A percentile compares a stretch with the other conserved stretches of the same genome.
phyloP scores from a whole-genome alignment of 2,888 invertebrate genomes.

The Rhynchonema sp. region DNA sequence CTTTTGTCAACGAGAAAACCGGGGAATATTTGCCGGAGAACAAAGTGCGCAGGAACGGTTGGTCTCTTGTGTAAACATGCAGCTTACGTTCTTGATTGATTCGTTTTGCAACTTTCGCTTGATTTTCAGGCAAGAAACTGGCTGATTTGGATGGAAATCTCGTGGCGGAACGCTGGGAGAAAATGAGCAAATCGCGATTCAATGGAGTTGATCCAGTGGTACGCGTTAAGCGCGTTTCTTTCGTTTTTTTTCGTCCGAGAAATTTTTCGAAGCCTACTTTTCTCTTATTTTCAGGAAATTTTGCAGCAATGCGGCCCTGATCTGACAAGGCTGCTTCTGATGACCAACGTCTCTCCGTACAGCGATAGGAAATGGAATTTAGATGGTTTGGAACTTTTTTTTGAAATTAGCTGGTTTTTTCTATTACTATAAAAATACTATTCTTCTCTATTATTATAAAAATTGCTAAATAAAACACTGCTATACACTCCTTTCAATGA shows the following conservation, averaged over 20 bases:
- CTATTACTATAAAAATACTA: too few relatives aligned
- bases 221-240: not conserved
- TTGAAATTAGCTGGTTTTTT: too few relatives aligned
- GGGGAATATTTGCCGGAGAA: slow-evolving; percentile 59
- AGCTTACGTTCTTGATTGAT: too few relatives aligned
- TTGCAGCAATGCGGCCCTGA: slow-evolving; percentile 62
- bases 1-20: slow-evolving; percentile 49
- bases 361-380: slow-evolving; percentile 69
- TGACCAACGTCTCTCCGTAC: slow-evolving; percentile 68
- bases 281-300: slow-evolving; percentile 38
- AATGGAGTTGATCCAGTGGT: slow-evolving; percentile 73
- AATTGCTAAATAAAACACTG: too few relatives aligned
- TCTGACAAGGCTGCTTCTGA: slow-evolving; percentile 62
- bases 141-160: slow-evolving; percentile 47
- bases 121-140: too few relatives aligned
- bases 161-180: slow-evolving; percentile 66
- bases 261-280: too few relatives aligned
- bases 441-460: too few relatives aligned
- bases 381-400: slow-evolving; percentile 31
- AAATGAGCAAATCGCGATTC: slow-evolving; percentile 96
- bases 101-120: too few relatives aligned
- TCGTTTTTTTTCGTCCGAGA: not conserved
- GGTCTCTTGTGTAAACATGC: too few relatives aligned
- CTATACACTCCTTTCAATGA: too few relatives aligned
- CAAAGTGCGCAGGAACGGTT: too few relatives aligned